phyloP scores from a whole-genome alignment of 2,797 vertebrate species.

The Synaphobranchus kaupii region DNA sequence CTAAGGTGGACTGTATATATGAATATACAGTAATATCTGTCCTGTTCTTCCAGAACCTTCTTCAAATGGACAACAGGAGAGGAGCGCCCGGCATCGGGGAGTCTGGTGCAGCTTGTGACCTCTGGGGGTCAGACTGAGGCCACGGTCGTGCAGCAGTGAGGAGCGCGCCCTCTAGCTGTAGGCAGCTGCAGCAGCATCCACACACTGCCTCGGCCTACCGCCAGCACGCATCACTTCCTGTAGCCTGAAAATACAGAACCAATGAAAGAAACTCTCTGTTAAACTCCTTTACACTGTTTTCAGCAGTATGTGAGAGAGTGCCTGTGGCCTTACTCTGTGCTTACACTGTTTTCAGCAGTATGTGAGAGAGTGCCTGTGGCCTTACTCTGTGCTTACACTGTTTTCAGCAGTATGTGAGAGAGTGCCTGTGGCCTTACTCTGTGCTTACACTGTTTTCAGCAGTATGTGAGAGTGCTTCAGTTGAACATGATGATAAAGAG shows the following conservation, averaged over 20 bases:
- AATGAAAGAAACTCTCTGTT: constrained; percentile 2
- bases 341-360: neutral
- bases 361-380: no score
- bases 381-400: no score
- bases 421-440: constrained; percentile 2
- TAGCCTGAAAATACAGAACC: neutral
- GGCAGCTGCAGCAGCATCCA: neutral
- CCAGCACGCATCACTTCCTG: neutral
- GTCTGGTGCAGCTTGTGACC: constrained; percentile 78
- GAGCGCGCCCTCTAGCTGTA: neutral
- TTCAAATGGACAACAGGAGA: constrained; percentile 74
- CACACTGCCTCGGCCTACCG: neutral
- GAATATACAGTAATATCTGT: neutral
- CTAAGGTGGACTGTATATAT: neutral
- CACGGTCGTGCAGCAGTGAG: constrained; percentile 51
- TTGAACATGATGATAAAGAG: neutral
- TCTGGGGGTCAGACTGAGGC: constrained; percentile 75
- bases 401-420: neutral
- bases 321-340: no score
- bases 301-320: no score
- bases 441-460: neutral
- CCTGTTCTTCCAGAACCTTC: constrained; percentile 73
- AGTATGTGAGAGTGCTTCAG: neutral
- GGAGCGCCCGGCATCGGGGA: constrained; percentile 77
- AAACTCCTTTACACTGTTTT: neutral